Conservation (phyloP, 2,888 invertebrate genomes). For the Sinodicranocentrus sp. region DNA sequence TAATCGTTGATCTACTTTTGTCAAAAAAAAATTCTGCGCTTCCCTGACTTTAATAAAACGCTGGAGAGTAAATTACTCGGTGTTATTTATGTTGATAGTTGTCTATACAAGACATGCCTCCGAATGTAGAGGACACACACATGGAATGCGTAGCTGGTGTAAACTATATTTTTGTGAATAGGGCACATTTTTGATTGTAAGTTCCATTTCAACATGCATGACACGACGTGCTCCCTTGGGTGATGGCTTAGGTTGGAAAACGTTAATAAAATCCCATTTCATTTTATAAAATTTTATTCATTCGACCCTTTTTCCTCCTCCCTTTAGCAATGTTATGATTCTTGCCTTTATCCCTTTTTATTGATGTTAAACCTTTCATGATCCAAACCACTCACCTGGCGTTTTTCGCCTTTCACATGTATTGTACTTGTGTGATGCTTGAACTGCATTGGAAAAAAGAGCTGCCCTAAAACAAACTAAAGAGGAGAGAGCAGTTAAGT, state of each 20-base stretch:
- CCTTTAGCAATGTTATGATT: constrained; percentile 58
- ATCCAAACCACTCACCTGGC: constrained; percentile 65
- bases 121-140: not conserved
- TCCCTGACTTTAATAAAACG: constrained; percentile 63
- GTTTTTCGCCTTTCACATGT: constrained; percentile 26
- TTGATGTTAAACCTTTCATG: constrained; percentile 68
- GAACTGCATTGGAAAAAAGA: not conserved
- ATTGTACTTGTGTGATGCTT: constrained; percentile 11
- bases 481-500: constrained; percentile 49
- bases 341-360: constrained; percentile 65
- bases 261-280: constrained; percentile 42
- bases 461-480: constrained; percentile 12
- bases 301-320: constrained; percentile 41
- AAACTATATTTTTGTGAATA: too few relatives aligned
- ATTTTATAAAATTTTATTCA: constrained; percentile 63
- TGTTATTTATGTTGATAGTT: constrained; percentile 55
- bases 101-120: constrained; percentile 44
- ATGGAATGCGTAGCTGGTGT: too few relatives aligned
- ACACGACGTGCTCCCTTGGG: constrained; percentile 51
- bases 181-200: not conserved
- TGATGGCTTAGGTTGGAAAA: constrained; percentile 39
- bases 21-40: constrained; percentile 45
- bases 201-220: not conserved
- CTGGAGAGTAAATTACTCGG: constrained; percentile 49
- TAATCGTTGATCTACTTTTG: constrained; percentile 63